Base-by-base conservation (phyloP, 1,140 invertebrate species). In the Uloborus diversus region DNA sequence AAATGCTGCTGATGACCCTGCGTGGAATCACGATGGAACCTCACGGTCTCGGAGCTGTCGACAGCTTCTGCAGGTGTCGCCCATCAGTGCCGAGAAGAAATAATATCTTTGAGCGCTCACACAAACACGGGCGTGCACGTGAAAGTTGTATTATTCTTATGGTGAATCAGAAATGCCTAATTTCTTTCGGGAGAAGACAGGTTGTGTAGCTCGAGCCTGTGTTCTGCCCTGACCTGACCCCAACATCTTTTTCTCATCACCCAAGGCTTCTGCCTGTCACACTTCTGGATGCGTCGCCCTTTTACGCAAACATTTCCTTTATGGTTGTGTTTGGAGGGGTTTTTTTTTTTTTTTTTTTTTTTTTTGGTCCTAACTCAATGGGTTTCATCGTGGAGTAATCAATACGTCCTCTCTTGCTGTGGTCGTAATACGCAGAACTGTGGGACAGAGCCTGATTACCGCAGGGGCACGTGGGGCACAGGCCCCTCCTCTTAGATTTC, bases 121-220 rank as follows among this genome's bases (percentile, higher is more conserved):
- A 35, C 61, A 64, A 64, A 64, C 61, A 64, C 14, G 61, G 61
- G 61, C 42, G 61, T 20, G 61, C 28, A 64, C 25, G 32, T 37
- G 61, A 64, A 64, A 64, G 61, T 64, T 64, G n/a, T n/a, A 62
- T 62, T 62, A n/a, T 64, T 64, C 23, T 64, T 32, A 4, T 9
- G 37, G 17, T 42, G 37, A 42, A 17, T 42, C 37, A 42, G 37
- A 42, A 13, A 17, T 42, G 37, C 37, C 37, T 42, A 42, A 42
- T 42, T n/a, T 42, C 37, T 42, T 42, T 13, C n/a, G n/a, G 9
- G 37, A 42, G 37, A 42, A 42, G 37, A 42, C 37, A 42, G 37
- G 37, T 42, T 42, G 37, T 2, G 28, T 33, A 32, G 20, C 27
- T 62, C 13, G 61, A n/a, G 61, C 61, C 23, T 35, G 35, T 28